Evolutionary conservation across 2,888 invertebrate genomes (phyloP).

Genomic region (Diplazon laetatorius): DNA sequence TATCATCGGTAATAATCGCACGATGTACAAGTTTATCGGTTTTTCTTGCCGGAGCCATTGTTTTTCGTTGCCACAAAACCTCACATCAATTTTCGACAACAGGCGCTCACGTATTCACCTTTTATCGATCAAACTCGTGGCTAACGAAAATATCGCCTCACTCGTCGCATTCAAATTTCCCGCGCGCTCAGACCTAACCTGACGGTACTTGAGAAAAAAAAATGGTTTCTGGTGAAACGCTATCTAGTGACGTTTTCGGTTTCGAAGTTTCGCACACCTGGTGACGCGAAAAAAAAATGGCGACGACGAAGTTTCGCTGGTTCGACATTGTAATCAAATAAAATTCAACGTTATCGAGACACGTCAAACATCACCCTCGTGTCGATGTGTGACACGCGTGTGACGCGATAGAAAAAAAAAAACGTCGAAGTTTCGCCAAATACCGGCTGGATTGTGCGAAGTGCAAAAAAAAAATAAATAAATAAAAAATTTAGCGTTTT

Average conservation of each 20-base stretch:
- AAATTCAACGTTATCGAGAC: constrained; percentile 29
- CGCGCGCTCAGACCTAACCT: background rate
- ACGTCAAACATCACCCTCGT: constrained; percentile 11
- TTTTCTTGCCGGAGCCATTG: constrained; percentile 47
- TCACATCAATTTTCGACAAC: too few relatives aligned
- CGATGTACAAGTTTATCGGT: constrained; percentile 68
- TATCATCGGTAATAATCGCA: constrained; percentile 69
- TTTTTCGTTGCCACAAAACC: background rate
- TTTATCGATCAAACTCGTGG: constrained; percentile 59
- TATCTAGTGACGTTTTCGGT: constrained; percentile 29
- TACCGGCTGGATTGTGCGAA: too few relatives aligned
- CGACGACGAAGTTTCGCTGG: constrained; percentile 52
- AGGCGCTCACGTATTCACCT: background rate
- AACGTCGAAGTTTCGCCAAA: background rate
- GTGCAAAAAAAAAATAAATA: background rate
- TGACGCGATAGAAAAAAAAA: constrained; percentile 27
- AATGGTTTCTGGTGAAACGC: background rate
- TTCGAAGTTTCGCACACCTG: background rate
- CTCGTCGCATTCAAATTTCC: constrained; percentile 7
- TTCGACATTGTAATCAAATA: constrained; percentile 43
- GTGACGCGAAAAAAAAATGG: constrained; percentile 42
- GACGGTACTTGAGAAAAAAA: background rate
- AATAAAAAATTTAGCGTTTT: constrained; percentile 11
- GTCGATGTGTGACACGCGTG: constrained; percentile 34
- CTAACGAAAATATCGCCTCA: background rate